These are phyloP conservation scores for Philonicus albiceps DNA, from an alignment of 2,888 invertebrate species.

Conservation along the genomic window DNA sequence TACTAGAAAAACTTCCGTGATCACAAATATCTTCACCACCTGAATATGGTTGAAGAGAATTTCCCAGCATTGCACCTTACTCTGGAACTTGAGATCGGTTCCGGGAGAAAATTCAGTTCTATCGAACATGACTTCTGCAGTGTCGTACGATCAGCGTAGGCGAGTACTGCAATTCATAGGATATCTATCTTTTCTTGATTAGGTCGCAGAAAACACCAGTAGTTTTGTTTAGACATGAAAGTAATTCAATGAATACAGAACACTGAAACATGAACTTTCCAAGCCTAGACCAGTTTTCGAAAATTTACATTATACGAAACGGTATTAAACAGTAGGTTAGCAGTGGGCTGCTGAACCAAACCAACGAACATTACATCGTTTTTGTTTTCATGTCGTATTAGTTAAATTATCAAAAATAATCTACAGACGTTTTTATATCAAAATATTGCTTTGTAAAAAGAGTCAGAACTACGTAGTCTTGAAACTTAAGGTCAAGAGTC, in stretches of 20 bases:
- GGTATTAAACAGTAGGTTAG: not conserved
- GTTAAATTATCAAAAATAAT: too few relatives aligned
- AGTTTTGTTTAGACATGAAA: not conserved
- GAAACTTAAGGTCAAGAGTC: not conserved
- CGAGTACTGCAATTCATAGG: not conserved
- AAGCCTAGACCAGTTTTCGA: not conserved
- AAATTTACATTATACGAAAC: not conserved
- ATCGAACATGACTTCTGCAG: not conserved
- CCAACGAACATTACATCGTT: too few relatives aligned
- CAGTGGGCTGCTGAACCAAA: not conserved
- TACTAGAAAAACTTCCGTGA: not conserved
- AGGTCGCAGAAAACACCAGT: not conserved
- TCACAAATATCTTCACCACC: not conserved
- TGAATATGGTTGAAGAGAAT: not conserved
- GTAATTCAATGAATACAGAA: not conserved
- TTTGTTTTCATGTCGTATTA: too few relatives aligned
- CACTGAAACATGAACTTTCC: not conserved
- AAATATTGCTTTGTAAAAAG: not conserved
- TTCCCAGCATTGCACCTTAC: not conserved
- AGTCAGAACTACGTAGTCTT: not conserved
- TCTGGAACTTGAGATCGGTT: not conserved
- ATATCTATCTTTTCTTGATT: not conserved
- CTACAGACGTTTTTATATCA: not conserved
- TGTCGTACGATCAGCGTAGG: not conserved
- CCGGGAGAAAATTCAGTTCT: not conserved